Percentiles rank a stretch among this genome's conserved stretches.
phyloP scores from a whole-genome alignment of 2,113 vertebrate species.

The Pungitius pungitius region DNA sequence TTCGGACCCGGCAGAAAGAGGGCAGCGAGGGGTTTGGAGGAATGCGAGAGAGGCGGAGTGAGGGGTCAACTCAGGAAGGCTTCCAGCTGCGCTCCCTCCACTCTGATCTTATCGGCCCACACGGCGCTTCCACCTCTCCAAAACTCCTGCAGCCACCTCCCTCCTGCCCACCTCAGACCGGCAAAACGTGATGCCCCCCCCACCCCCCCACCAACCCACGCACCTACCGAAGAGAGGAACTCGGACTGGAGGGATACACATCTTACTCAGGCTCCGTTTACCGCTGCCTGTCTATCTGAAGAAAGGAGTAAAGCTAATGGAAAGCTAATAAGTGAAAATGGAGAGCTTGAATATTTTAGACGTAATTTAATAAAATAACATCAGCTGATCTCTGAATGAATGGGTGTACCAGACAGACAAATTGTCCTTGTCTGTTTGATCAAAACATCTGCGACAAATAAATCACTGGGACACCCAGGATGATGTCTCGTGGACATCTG shows the following conservation, averaged over 20 bases:
- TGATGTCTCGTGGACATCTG: slow-evolving; percentile 42
- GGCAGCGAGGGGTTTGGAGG: slow-evolving; percentile 47
- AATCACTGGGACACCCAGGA: slow-evolving; percentile 35
- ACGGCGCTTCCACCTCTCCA: not conserved
- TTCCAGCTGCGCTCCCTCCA: slow-evolving; percentile 70
- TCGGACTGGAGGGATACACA: slow-evolving; percentile 45
- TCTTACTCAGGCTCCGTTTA: slow-evolving; percentile 51
- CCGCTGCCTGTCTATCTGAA: slow-evolving; percentile 32
- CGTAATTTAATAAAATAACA: slow-evolving; percentile 35
- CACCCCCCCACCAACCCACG: not conserved
- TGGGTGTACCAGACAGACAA: slow-evolving; percentile 30
- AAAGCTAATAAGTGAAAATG: slow-evolving; percentile 30
- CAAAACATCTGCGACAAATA: slow-evolving; percentile 30
- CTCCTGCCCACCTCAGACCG: slow-evolving; percentile 8
- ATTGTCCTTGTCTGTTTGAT: slow-evolving; percentile 38
- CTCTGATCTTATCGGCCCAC: slow-evolving; percentile 72
- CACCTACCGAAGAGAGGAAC: not conserved
- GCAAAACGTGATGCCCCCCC: not conserved
- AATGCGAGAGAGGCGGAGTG: slow-evolving; percentile 64
- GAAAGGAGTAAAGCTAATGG: not conserved
- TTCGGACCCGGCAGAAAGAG: slow-evolving; percentile 33
- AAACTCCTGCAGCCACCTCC: slow-evolving; percentile 31
- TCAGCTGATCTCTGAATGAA: slow-evolving; percentile 39
- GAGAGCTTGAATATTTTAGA: slow-evolving; percentile 41
- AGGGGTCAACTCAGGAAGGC: slow-evolving; percentile 64